Conservation (phyloP, 1,140 invertebrate genomes). For the Macrobrachium rosenbergii region DNA sequence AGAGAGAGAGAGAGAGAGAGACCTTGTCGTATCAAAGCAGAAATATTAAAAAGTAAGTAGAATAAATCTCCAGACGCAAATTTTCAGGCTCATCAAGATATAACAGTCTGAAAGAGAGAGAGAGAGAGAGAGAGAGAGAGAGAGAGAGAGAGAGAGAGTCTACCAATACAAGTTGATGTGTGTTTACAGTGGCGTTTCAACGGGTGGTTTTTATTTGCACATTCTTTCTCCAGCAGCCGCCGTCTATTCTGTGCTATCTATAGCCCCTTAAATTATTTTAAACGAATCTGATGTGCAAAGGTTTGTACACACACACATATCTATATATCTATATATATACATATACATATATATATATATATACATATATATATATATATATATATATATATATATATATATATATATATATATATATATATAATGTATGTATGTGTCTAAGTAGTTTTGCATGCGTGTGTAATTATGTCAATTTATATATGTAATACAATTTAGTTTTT, state of each 20-base stretch:
- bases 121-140: conserved; percentile 27
- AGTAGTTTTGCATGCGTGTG: not conserved
- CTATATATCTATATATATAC: not conserved
- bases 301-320: not conserved
- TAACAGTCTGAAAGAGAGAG: conserved; percentile 31
- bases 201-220: no score
- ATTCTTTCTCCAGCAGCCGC: no score
- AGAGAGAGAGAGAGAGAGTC: conserved; percentile 6
- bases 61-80: not conserved
- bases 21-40: not conserved
- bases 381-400: not conserved
- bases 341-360: conserved; percentile 8
- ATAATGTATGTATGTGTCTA: not conserved
- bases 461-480: conserved; percentile 5
- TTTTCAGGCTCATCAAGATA: not conserved
- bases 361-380: conserved; percentile 13
- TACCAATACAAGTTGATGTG: no score
- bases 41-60: not conserved
- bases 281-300: not conserved
- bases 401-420: not conserved
- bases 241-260: not conserved
- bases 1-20: conserved; percentile 2
- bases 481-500: not conserved
- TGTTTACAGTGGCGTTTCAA: no score
- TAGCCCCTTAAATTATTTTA: not conserved